Evolutionary conservation across 2,113 vertebrate genomes (phyloP), one percentile per base, ranked within the genome.

Genomic region (Melanerpes formicivorus): DNA sequence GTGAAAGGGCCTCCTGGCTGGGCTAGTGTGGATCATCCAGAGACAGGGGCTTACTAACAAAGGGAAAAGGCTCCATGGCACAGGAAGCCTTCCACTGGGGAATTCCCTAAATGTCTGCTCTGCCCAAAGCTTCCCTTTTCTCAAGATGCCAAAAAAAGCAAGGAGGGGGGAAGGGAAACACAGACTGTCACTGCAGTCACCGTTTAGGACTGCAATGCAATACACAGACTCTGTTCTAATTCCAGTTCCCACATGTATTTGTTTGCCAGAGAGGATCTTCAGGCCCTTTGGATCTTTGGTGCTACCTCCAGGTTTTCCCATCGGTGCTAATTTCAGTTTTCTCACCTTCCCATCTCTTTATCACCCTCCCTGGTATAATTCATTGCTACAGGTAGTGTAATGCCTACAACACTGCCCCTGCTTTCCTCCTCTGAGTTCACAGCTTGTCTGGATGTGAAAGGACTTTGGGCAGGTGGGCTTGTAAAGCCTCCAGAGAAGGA

Each of bases 71-170:
- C 88, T 95, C 83, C 48, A 81, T 3, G 8, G 80, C 62, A 95
- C 88, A 86, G 73, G 26, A 90, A 18, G 34, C 73, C 72, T 94
- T 93, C 92, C 73, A 86, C 92, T 67, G 90, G 95, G 95, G 95
- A 95, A 95, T 95, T 96, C 95, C 95, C 95, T 92, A 78, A 73
- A 64, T 7, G 82, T 94, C 90, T 95, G 69, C 76, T 90, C 48
- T 88, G 69, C 73, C 48, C 70, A 78, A 91, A 93, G 72, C 90
- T 96, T 96, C 93, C 80, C 85, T 94, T 93, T 96, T 94, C 93
- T 96, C 90, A 90, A 94, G 88, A 90, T 80, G 85, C 73, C 87
- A 94, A 93, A 93, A 95, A 94, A 95, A 83, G 80, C 82, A 74
- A 32, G 58, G 37, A 64, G 18, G 50, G 62, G 69, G 85, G 85